Conservation (phyloP, 2,113 vertebrate genomes). For the Xenopus borealis region DNA sequence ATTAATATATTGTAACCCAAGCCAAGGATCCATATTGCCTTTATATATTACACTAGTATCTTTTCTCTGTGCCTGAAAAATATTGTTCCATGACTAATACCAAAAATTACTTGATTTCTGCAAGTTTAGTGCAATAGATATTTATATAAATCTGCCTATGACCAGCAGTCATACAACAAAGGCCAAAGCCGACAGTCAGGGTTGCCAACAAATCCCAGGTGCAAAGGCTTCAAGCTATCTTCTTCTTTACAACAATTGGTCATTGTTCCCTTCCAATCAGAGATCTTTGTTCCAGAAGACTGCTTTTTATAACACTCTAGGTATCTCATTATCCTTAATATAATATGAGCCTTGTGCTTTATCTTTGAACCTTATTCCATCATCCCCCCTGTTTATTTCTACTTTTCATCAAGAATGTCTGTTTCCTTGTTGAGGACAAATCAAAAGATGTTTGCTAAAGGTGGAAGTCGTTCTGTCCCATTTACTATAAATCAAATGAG, state of each 20-base stretch:
- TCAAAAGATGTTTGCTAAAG: background rate
- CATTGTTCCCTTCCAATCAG: background rate
- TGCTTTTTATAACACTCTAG: background rate
- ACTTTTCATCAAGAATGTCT: background rate
- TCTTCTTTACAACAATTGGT: background rate
- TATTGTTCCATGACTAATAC: no score
- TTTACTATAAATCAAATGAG: background rate
- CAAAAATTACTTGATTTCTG: no score
- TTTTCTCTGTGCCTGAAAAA: no score
- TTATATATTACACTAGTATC: no score
- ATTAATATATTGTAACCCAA: no score
- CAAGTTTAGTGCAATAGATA: no score
- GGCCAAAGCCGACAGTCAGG: background rate
- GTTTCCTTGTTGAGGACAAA: background rate
- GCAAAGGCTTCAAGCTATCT: background rate
- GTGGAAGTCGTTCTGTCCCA: background rate
- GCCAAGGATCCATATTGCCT: no score
- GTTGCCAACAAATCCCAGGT: background rate
- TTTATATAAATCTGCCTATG: no score
- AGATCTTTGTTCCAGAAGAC: background rate
- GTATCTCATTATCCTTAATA: background rate
- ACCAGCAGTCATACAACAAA: background rate
- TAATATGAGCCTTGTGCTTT: background rate
- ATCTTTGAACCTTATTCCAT: background rate
- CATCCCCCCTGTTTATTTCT: background rate